These are phyloP conservation scores for Diaphora mendica DNA, from an alignment of 2,888 invertebrate genomes.

Conservation along the genomic window DNA sequence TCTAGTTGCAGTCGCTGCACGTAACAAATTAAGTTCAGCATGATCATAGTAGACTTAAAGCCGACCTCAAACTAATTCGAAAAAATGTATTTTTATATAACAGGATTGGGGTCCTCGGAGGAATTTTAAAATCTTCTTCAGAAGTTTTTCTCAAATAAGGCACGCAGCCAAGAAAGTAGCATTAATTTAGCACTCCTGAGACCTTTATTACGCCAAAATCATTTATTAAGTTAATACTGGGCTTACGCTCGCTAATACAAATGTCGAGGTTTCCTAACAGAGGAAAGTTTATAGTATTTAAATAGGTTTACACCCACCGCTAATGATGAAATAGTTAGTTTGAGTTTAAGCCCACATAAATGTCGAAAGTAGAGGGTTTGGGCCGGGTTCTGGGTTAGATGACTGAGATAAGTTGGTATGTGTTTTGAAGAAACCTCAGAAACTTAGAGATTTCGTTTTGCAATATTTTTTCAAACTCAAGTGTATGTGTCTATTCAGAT, in stretches of 20 bases:
- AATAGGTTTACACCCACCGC: not conserved
- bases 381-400: not conserved
- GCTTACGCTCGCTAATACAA: not conserved
- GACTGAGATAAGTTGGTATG: not conserved
- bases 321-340: not conserved
- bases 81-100: no score
- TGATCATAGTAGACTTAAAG: no score
- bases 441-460: not conserved
- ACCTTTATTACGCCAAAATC: not conserved
- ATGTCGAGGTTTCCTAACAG: not conserved
- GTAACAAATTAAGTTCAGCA: no score
- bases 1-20: no score
- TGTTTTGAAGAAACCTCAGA: not conserved
- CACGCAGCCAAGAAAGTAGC: not conserved
- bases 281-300: not conserved
- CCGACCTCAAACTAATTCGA: no score
- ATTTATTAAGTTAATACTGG: not conserved
- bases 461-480: no score
- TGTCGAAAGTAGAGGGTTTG: not conserved
- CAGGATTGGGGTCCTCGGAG: no score
- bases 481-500: no score
- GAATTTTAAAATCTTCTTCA: not conserved
- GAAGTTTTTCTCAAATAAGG: no score
- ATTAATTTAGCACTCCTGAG: not conserved
- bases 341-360: not conserved